Conservation (phyloP, 2,797 vertebrate genomes). For the Acrocephalus scirpaceus region DNA sequence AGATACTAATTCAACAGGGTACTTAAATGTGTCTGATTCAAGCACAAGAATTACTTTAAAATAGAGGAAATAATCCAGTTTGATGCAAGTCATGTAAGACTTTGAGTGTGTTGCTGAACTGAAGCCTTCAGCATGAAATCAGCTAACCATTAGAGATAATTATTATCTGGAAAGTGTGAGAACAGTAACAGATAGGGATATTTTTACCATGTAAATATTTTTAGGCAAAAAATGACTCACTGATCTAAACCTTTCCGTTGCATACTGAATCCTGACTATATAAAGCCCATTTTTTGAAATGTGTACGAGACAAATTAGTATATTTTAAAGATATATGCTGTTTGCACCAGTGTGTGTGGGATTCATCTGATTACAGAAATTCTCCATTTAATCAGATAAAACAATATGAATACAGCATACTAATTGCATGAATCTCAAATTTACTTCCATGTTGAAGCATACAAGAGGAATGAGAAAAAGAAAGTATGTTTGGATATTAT, state of each 20-base stretch:
- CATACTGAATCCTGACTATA: neutral
- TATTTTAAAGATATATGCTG: neutral
- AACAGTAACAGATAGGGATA: neutral
- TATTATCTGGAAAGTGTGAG: neutral
- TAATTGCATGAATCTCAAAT: neutral
- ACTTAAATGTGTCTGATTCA: neutral
- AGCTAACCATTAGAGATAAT: neutral
- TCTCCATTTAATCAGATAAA: neutral
- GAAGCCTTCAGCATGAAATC: slow-evolving; percentile 1
- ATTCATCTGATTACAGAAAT: neutral
- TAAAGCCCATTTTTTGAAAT: neutral
- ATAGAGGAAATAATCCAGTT: neutral
- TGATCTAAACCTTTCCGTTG: neutral
- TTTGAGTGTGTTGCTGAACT: neutral
- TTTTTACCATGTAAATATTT: slow-evolving; percentile 22
- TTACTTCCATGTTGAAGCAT: neutral
- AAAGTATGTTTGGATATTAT: neutral
- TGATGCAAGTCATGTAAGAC: neutral
- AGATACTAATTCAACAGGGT: neutral
- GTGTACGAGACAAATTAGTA: neutral
- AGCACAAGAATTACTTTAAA: neutral
- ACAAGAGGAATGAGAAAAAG: neutral
- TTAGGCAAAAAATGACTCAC: neutral
- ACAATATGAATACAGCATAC: neutral
- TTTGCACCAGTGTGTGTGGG: neutral